Conservation (phyloP, 2,797 vertebrate genomes). For the Pterois miles region DNA sequence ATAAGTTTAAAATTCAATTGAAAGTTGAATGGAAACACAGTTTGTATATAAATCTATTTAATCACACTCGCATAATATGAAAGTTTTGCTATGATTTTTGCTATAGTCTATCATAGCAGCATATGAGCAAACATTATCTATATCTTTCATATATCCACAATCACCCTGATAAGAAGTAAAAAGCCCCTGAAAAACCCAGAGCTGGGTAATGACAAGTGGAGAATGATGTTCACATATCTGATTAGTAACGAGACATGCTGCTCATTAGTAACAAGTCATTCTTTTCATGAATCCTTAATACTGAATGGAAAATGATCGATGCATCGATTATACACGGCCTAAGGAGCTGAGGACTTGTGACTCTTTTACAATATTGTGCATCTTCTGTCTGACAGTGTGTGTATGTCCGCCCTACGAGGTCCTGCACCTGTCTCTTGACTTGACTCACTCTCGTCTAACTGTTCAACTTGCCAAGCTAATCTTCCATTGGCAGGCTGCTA, state of each 20-base stretch:
- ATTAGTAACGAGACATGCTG: conserved; percentile 26
- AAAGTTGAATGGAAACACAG: too few species aligned
- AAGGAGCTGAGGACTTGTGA: not conserved
- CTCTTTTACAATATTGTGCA: not conserved
- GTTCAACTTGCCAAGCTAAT: conserved; percentile 23
- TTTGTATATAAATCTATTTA: not conserved
- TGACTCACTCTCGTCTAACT: not conserved
- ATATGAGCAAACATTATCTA: not conserved
- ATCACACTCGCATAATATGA: not conserved
- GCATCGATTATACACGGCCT: not conserved
- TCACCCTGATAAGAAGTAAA: not conserved
- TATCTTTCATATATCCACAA: not conserved
- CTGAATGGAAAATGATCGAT: not conserved
- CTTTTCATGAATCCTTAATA: conserved; percentile 13
- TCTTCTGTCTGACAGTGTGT: not conserved
- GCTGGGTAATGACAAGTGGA: not conserved
- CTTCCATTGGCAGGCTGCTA: conserved; percentile 2
- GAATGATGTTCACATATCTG: conserved; percentile 24
- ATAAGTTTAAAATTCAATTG: too few species aligned
- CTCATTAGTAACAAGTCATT: not conserved
- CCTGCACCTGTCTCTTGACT: not conserved
- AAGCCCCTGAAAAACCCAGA: not conserved
- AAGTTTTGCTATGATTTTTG: not conserved
- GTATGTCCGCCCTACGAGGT: not conserved
- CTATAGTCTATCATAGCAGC: not conserved